These are phyloP conservation scores for Apolygus lucorum DNA, from an alignment of 1,140 invertebrate genomes.

Conservation along the genomic window DNA sequence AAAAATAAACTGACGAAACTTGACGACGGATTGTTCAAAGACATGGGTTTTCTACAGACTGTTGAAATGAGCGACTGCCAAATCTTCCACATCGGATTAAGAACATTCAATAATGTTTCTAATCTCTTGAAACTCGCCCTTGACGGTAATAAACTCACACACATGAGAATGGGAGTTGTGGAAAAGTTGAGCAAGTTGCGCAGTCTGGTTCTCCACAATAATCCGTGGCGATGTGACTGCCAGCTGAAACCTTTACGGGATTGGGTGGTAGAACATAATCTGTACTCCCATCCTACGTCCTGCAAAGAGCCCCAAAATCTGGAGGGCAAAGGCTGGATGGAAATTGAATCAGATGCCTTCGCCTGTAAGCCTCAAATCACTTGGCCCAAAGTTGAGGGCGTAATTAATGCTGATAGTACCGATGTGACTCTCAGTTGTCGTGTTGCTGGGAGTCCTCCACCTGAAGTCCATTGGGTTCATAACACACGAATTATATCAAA, in stretches of 20 bases:
- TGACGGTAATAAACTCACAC: constrained; percentile 57
- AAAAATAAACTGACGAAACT: constrained; percentile 62
- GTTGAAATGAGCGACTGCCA: constrained; percentile 67
- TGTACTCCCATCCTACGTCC: constrained; percentile 59
- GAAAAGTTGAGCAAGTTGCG: constrained; percentile 52
- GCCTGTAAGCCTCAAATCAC: constrained; percentile 70
- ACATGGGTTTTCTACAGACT: constrained; percentile 61
- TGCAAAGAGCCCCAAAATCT: constrained; percentile 60
- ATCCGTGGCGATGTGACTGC: constrained; percentile 85
- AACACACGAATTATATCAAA: constrained; percentile 53
- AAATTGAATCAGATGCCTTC: constrained; percentile 60
- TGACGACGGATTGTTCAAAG: constrained; percentile 64
- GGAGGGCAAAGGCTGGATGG: constrained; percentile 57
- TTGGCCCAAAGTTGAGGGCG: constrained; percentile 42
- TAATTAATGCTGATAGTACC: constrained; percentile 49
- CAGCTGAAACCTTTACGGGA: constrained; percentile 66
- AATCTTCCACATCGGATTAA: constrained; percentile 55
- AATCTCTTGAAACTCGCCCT: constrained; percentile 57
- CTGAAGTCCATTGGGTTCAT: constrained; percentile 64
- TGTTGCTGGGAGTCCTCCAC: constrained; percentile 63
- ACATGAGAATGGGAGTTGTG: constrained; percentile 48
- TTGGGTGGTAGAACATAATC: constrained; percentile 59
- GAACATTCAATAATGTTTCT: constrained; percentile 60
- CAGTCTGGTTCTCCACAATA: constrained; percentile 66
- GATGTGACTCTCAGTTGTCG: constrained; percentile 64